phyloP scores from a whole-genome alignment of 2,888 invertebrate genomes.

The Acleris cristana region DNA sequence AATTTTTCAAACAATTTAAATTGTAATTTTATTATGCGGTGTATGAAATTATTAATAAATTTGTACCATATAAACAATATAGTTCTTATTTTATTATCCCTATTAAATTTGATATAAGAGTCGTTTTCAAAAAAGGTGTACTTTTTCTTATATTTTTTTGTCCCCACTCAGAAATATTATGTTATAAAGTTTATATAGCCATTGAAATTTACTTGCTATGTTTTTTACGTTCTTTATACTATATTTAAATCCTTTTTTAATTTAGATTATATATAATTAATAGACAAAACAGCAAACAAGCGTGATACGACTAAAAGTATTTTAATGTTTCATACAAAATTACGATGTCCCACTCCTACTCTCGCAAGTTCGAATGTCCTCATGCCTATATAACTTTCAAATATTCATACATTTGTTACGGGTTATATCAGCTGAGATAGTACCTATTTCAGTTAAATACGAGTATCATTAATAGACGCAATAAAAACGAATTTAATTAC shows the following conservation, averaged over 20 bases:
- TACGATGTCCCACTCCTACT: not conserved
- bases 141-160: not conserved
- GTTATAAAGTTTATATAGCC: not conserved
- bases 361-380: not conserved
- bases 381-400: not conserved
- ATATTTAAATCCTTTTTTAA: not conserved
- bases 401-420: not conserved
- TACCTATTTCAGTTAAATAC: not conserved
- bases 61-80: no score
- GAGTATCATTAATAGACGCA: not conserved
- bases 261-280: not conserved
- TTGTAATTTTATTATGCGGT: no score
- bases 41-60: not conserved
- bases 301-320: not conserved
- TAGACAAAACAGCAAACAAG: not conserved
- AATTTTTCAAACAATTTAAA: no score
- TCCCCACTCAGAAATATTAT: not conserved
- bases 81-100: no score
- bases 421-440: not conserved
- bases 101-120: no score
- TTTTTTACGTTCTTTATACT: not conserved
- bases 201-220: not conserved
- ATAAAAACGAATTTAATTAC: not conserved
- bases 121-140: constrained; percentile 1
- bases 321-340: not conserved